Percentiles rank a stretch among this genome's conserved stretches.
These are phyloP conservation scores for Saturnia japonica DNA, from an alignment of 2,888 invertebrate species.

Conservation along the genomic window DNA sequence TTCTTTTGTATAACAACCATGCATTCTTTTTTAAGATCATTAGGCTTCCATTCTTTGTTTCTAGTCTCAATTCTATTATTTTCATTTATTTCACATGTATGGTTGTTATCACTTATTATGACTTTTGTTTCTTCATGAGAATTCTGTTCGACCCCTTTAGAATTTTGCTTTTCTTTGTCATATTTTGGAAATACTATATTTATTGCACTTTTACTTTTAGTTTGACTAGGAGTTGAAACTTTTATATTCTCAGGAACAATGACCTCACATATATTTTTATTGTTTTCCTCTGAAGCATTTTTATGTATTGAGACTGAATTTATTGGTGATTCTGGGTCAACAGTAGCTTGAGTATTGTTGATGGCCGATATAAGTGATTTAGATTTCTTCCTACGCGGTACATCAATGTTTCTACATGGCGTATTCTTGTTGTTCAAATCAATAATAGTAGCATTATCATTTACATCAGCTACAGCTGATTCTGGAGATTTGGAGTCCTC, in stretches of 20 bases:
- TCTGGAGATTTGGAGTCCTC: constrained; percentile 26
- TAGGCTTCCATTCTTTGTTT: constrained; percentile 53
- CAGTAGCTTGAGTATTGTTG: constrained; percentile 29
- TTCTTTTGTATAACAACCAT: constrained; percentile 71
- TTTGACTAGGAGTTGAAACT: background rate
- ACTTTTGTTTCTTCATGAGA: constrained; percentile 23
- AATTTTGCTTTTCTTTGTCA: constrained; percentile 11
- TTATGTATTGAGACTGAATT: constrained; percentile 11
- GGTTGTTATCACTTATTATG: constrained; percentile 11
- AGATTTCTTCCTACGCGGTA: constrained; percentile 55
- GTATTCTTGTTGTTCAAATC: constrained; percentile 36
- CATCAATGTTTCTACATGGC: constrained; percentile 48
- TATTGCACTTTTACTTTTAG: constrained; percentile 11
- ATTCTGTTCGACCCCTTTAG: constrained; percentile 1
- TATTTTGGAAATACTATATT: background rate
- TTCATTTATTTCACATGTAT: constrained; percentile 8
- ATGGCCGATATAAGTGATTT: constrained; percentile 48
- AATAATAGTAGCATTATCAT: constrained; percentile 15
- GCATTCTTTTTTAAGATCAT: constrained; percentile 71
- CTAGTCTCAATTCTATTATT: constrained; percentile 21
- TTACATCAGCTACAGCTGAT: constrained; percentile 20
- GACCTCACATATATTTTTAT: background rate
- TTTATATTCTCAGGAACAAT: background rate
- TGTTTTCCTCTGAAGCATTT: constrained; percentile 10
- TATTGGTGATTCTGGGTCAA: constrained; percentile 3